A percentile compares a stretch with the other conserved stretches of the same genome.
These are phyloP conservation scores for Lithophane socia DNA, from an alignment of 2,888 invertebrate species.

Conservation along the genomic window DNA sequence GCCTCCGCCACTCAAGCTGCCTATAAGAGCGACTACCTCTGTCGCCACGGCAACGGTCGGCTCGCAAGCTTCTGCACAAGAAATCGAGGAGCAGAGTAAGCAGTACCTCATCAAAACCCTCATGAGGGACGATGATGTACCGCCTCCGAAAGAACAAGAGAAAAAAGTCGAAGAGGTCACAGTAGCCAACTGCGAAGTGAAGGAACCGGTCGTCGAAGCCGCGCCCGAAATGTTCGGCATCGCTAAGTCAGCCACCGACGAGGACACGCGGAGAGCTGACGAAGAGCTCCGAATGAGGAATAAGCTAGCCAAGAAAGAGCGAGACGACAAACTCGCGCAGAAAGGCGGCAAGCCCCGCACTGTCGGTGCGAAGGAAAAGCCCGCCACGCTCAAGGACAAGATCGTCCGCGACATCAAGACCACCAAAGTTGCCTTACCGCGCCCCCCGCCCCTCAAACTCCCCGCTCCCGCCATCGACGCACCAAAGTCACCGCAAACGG, in stretches of 20 bases:
- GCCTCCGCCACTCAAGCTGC: conserved; percentile 84
- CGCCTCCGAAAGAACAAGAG: conserved; percentile 91
- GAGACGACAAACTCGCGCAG: conserved; percentile 81
- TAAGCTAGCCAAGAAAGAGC: conserved; percentile 73
- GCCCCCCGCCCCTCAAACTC: conserved; percentile 76
- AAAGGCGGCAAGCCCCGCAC: conserved; percentile 85
- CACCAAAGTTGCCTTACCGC: conserved; percentile 84
- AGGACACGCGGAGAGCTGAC: conserved; percentile 75
- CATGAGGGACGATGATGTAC: conserved; percentile 96
- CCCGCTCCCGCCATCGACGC: conserved; percentile 73
- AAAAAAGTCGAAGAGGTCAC: conserved; percentile 90
- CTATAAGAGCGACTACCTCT: conserved; percentile 76
- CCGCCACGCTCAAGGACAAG: conserved; percentile 83
- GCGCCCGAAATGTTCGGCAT: conserved; percentile 90
- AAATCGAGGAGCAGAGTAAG: conserved; percentile 92
- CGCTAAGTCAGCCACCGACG: conserved; percentile 80
- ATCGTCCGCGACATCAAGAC: conserved; percentile 83
- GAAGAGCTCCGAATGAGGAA: conserved; percentile 77
- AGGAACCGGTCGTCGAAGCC: conserved; percentile 81
- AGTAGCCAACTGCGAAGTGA: conserved; percentile 82
- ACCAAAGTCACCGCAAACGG: conserved; percentile 83
- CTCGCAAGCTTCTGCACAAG: conserved; percentile 88
- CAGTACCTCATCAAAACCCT: conserved; percentile 97
- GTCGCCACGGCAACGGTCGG: conserved; percentile 86
- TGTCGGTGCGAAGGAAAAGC: conserved; percentile 84